Evolutionary conservation across 2,113 vertebrate species (phyloP), one percentile per base, ranked within the genome.

Genomic region (Edolisoma coerulescens): DNA sequence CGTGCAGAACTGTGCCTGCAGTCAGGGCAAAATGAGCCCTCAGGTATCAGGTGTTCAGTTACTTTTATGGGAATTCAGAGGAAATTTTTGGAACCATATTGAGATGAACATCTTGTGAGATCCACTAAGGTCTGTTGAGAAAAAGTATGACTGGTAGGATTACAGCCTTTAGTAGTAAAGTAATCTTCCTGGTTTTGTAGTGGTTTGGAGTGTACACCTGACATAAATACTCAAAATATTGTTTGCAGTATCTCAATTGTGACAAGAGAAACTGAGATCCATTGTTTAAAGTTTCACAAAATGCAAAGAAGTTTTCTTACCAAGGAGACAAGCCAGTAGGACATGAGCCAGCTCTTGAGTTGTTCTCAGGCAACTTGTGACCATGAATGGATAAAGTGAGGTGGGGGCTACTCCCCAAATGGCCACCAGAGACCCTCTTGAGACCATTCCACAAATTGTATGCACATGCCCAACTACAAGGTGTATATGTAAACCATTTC

Each of bases 1-100:
- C 0, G 16, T 23, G 18, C 20, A 64, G 42, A 41, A 22, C 41
- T 44, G 41, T 0, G 8, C 19, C 37, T 42, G 26, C 0, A 1
- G 41, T 53, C 65, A 44, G 44, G n/a, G 21, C 12, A 60, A 39
- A 53, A 16, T 19, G 35, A 9, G 15, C 27, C n/a, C n/a, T 39
- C 4, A 26, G 20, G 10, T 47, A 21, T 35, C 27, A 30, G 53
- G 27, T 21, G 23, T 63, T 84, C 22, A 24, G 64, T n/a, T 1
- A 2, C 11, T 84, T 68, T 35, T 41, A 33, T 26, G 16, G 59
- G 53, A 88, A 82, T 60, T 74, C 33, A 50, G 41, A 22, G 47
- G 13, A 78, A 37, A 42, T 53, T 50, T 69, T 27, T 84, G 53
- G n/a, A 68, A 87, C 61, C 0, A 0, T 32, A 42, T 21, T n/a